Evolutionary conservation across 1,140 invertebrate genomes (phyloP).

Genomic region (Copidosoma floridanum): DNA sequence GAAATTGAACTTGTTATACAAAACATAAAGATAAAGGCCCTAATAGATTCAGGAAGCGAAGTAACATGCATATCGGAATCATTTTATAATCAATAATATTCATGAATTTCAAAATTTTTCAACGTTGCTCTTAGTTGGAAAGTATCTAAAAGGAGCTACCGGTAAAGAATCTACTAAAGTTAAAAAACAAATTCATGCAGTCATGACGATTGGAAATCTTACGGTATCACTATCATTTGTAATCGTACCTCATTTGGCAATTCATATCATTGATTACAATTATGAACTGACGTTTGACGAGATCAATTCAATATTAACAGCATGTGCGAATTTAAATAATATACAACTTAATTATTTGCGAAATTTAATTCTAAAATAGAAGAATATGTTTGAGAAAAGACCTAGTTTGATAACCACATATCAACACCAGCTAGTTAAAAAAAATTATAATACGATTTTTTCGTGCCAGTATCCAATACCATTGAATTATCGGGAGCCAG

Average conservation of each 20-base stretch:
- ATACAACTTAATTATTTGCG: background rate
- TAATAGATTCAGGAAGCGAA: background rate
- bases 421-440: constrained; percentile 20
- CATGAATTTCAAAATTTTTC: background rate
- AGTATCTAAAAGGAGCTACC: background rate
- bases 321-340: too few species aligned
- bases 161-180: background rate
- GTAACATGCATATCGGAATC: background rate
- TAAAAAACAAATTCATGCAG: background rate
- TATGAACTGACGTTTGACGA: too few species aligned
- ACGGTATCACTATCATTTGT: background rate
- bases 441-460: constrained; percentile 9
- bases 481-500: background rate
- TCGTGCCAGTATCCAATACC: constrained; percentile 27
- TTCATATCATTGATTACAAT: background rate
- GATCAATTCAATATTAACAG: too few species aligned
- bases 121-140: background rate
- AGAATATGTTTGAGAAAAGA: constrained; percentile 9
- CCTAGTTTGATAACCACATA: constrained; percentile 22
- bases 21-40: too few species aligned
- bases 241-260: background rate
- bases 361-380: background rate
- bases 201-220: background rate
- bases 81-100: background rate
- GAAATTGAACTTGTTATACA: too few species aligned